Base-by-base conservation (phyloP, 1,140 invertebrate species). In the Penaeus japonicus region DNA sequence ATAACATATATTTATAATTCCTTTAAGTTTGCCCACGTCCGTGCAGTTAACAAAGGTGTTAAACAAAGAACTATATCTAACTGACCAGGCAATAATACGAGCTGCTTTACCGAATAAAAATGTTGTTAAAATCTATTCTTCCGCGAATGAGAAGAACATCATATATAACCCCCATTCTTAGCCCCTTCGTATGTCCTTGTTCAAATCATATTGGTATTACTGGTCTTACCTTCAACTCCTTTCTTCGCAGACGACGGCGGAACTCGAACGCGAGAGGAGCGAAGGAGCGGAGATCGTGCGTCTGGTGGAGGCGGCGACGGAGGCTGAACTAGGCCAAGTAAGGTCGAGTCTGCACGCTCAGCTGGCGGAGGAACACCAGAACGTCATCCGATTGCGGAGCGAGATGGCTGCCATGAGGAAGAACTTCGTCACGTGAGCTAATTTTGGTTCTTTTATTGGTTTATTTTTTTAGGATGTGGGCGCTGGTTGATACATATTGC, bases 241-340 rank as follows among this genome's bases (percentile, higher is more conserved):
- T 27, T 2, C 57, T 27, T 53, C 1, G 5, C 80, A 84, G 82
- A 90, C 89, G 0, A 83, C 54, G 18, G 59, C 75, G 24, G 85
- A 90, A 54, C 54, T 84, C 24, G 89, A 90, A 65, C 35, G 87
- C 22, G 89, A 88, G 55, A 59, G 82, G 15, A 85, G 47, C 20
- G 89, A 90, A n/a, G 82, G 84, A 0, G 77, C 73, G 4, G 82
- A 90, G 62, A 80, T 88, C 15, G 75, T 90, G 39, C 70, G 82
- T 4, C 82, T 90, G 85, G 85, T 87, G 89, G 89, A 90, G 86
- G 89, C 89, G 77, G 83, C 84, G 35, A 83, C 84, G 62, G 89
- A 90, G 86, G 86, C 81, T 1, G 89, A 90, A 83, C 77, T 90
- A 83, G 86, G 77, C 7, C 85, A 88, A 54, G 86, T 88, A 47